A percentile compares a stretch with the other conserved stretches of the same genome.
These are phyloP conservation scores for Drosophila subpulchrella DNA, from an alignment of 1,140 invertebrate genomes.

Conservation along the genomic window DNA sequence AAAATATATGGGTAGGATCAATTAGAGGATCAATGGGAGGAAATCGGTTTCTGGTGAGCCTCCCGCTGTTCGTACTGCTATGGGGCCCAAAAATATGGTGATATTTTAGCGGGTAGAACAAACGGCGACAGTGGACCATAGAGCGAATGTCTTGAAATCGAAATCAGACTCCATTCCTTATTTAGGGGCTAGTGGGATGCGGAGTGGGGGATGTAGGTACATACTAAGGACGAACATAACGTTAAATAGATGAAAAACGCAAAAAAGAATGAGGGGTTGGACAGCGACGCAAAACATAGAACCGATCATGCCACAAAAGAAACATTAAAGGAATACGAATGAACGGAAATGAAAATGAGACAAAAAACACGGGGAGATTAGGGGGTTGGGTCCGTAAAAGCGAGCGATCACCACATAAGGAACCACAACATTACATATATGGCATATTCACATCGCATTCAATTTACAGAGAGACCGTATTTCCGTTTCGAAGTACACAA, in stretches of 20 bases:
- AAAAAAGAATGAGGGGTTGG: conserved; percentile 15
- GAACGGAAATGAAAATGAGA: conserved; percentile 27
- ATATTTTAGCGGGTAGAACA: conserved; percentile 39
- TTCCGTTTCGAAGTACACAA: conserved; percentile 3
- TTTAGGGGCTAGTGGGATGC: conserved; percentile 9
- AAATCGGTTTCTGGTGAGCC: conserved; percentile 25
- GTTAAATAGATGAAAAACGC: conserved; percentile 36
- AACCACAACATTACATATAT: conserved; percentile 50
- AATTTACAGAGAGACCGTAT: conserved; percentile 23
- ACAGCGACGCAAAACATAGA: conserved; percentile 7
- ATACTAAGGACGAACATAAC: conserved; percentile 34
- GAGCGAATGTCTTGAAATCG: conserved; percentile 22
- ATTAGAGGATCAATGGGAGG: conserved; percentile 6
- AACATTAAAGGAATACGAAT: conserved; percentile 7
- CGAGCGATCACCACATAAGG: conserved; percentile 46
- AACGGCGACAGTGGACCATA: conserved; percentile 26
- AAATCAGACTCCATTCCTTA: conserved; percentile 17
- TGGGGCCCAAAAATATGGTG: conserved; percentile 58
- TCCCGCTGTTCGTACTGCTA: conserved; percentile 17
- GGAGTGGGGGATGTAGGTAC: conserved; percentile 17
- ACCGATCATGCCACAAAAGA: conserved; percentile 25
- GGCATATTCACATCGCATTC: conserved; percentile 39
- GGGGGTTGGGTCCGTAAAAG: conserved; percentile 21
- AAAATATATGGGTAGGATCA: not conserved
- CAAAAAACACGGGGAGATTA: not conserved